Evolutionary conservation across 2,113 vertebrate genomes (phyloP).

Genomic region (Thryonomys swinderianus): DNA sequence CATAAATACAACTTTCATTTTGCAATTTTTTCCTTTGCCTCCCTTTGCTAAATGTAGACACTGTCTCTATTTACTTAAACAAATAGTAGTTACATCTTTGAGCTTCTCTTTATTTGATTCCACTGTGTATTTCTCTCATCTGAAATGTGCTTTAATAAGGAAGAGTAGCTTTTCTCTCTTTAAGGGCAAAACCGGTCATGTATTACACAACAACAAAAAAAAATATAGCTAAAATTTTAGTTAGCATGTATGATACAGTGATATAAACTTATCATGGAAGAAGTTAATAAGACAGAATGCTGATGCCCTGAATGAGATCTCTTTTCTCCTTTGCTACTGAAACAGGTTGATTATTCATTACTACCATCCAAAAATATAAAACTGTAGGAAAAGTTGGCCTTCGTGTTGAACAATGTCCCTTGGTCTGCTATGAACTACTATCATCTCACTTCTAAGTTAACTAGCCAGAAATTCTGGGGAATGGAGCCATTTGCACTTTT

Average conservation of each 20-base stretch:
- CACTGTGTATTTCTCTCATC: neutral
- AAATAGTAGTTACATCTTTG: neutral
- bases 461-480: neutral
- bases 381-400: neutral
- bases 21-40: constrained; percentile 50
- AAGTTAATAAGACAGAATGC: neutral
- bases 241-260: neutral
- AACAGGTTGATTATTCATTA: neutral
- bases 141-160: constrained; percentile 44
- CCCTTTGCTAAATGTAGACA: constrained; percentile 6
- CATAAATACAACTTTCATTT: constrained; percentile 57
- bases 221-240: neutral
- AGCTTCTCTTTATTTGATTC: constrained; percentile 16
- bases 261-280: rapidly evolving
- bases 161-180: neutral
- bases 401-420: neutral
- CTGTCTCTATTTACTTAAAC: constrained; percentile 42
- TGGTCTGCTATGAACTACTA: no score
- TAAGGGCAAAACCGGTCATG: neutral
- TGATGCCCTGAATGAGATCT: neutral
- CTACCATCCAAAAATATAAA: neutral
- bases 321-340: neutral
- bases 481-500: neutral
- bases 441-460: neutral
- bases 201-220: neutral